phyloP scores from a whole-genome alignment of 2,888 invertebrate species.

The Apeira syringaria region DNA sequence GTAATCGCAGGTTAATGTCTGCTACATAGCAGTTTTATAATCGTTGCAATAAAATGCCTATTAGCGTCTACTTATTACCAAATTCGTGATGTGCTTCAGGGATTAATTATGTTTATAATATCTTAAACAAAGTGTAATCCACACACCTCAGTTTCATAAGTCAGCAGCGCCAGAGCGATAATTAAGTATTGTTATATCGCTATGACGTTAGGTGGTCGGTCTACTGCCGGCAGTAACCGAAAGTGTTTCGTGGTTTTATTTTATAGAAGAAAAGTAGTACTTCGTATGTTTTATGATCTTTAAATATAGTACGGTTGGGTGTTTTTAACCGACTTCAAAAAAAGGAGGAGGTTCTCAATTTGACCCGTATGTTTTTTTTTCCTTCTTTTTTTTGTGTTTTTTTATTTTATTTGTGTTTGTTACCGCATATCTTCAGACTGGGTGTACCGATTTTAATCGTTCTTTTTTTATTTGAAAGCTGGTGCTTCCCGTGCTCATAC shows the following conservation, averaged over 20 bases:
- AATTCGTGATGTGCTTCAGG: conserved; percentile 7
- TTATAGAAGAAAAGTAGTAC: too few relatives aligned
- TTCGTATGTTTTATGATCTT: too few relatives aligned
- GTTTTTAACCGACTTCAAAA: too few relatives aligned
- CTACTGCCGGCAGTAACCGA: conserved; percentile 16
- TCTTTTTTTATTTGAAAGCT: too few relatives aligned
- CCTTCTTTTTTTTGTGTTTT: too few relatives aligned
- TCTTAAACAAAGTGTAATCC: conserved; percentile 2
- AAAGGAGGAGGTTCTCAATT: too few relatives aligned
- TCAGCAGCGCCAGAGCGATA: conserved; percentile 50
- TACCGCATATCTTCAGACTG: too few relatives aligned
- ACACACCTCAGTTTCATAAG: conserved; percentile 6
- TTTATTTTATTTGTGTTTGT: too few relatives aligned
- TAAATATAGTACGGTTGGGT: too few relatives aligned
- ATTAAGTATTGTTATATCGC: conserved; percentile 42
- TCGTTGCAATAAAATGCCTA: conserved; percentile 10
- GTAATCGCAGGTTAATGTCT: conserved; percentile 3
- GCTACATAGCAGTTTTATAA: conserved; percentile 9
- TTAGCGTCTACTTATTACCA: conserved; percentile 16
- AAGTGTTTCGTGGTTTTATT: conserved; percentile 8
- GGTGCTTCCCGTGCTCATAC: too few relatives aligned
- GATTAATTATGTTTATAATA: conserved; percentile 9
- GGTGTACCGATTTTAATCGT: too few relatives aligned
- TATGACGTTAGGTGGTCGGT: conserved; percentile 18
- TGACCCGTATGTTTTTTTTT: too few relatives aligned